Conservation (phyloP, 1,140 invertebrate genomes). For the Drosophila aff. region DNA sequence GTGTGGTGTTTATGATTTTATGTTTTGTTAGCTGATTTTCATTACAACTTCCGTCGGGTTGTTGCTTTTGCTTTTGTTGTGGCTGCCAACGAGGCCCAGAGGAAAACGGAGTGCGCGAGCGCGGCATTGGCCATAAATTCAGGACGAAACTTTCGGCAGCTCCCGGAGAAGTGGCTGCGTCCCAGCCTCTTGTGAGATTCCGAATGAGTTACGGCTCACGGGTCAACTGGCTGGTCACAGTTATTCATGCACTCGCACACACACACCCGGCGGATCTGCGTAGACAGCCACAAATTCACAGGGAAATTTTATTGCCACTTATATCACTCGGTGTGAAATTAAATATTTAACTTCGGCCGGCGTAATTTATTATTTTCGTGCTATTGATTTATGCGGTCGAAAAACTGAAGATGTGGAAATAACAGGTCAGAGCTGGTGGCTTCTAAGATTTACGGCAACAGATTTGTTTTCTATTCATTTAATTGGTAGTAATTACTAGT, state of each 20-base stretch:
- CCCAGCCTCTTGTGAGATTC: background rate
- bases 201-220: slow-evolving; percentile 44
- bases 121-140: slow-evolving; percentile 69
- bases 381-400: slow-evolving; percentile 69
- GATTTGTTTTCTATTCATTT: slow-evolving; percentile 2
- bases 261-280: background rate
- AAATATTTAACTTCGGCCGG: slow-evolving; percentile 68
- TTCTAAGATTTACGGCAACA: slow-evolving; percentile 32
- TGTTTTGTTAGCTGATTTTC: slow-evolving; percentile 47
- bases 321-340: slow-evolving; percentile 62
- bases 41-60: slow-evolving; percentile 14
- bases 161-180: slow-evolving; percentile 1
- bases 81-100: slow-evolving; percentile 63
- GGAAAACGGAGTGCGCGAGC: slow-evolving; percentile 72
- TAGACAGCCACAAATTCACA: slow-evolving; percentile 43
- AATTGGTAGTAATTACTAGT: background rate
- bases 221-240: slow-evolving; percentile 60
- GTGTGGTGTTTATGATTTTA: slow-evolving; percentile 41
- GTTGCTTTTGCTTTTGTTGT: slow-evolving; percentile 12
- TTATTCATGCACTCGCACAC: slow-evolving; percentile 59
- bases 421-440: background rate
- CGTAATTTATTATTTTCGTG: slow-evolving; percentile 51
- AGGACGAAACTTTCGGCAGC: slow-evolving; percentile 52
- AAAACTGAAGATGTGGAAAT: slow-evolving; percentile 7
- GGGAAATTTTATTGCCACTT: slow-evolving; percentile 70